phyloP scores from a whole-genome alignment of 2,888 invertebrate genomes.

The Diarsia mendica region DNA sequence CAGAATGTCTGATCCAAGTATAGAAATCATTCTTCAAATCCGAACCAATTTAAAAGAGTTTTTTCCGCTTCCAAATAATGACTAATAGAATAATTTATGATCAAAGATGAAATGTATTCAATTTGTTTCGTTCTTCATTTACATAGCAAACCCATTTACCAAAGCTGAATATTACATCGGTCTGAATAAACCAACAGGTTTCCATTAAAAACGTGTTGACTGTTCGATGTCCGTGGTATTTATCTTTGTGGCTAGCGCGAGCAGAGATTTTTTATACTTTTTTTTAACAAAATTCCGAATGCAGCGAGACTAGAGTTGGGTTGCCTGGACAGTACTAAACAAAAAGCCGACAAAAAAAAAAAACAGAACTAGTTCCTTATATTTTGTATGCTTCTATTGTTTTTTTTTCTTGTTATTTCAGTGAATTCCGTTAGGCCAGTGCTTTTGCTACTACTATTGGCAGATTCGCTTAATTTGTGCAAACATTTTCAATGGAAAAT shows the following conservation, averaged over 20 bases:
- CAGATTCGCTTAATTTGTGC: neutral
- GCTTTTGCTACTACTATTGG: neutral
- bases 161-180: slow-evolving; percentile 62
- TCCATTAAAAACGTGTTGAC: slow-evolving; percentile 66
- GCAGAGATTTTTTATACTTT: slow-evolving; percentile 17
- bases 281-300: slow-evolving; percentile 30
- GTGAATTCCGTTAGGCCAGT: slow-evolving; percentile 1
- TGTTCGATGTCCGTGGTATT: slow-evolving; percentile 53
- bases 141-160: slow-evolving; percentile 62
- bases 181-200: slow-evolving; percentile 64
- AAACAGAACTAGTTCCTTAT: slow-evolving; percentile 4
- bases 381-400: slow-evolving; percentile 10
- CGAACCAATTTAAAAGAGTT: slow-evolving; percentile 10
- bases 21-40: slow-evolving; percentile 2
- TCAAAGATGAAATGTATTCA: slow-evolving; percentile 58
- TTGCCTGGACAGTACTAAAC: slow-evolving; percentile 12
- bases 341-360: slow-evolving; percentile 11
- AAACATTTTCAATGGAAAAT: slow-evolving; percentile 28
- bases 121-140: slow-evolving; percentile 63
- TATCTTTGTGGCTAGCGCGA: slow-evolving; percentile 37
- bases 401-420: neutral
- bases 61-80: slow-evolving; percentile 36
- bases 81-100: slow-evolving; percentile 52
- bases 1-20: neutral
- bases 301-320: slow-evolving; percentile 27